Evolutionary conservation across 2,888 invertebrate genomes (phyloP), one percentile per base, ranked within the genome.

Genomic region (Yponomeuta malinellus): DNA sequence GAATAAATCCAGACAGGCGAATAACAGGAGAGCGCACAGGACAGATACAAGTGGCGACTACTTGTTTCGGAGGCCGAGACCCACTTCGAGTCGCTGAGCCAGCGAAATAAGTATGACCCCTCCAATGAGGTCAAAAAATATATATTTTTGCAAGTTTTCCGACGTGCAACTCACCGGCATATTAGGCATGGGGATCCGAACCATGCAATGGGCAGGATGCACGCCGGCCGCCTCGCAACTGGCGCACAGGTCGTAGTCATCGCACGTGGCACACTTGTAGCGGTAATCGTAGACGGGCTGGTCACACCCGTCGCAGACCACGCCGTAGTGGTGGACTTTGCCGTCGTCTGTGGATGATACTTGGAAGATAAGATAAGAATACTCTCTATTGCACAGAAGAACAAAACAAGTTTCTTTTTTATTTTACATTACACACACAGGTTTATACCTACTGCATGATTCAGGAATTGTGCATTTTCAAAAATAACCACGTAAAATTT

Each of bases 221-320:
- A 92, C 78, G 37, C 94, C 93, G 8, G 93, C 89, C 0, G 88
- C 83, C 83, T 97, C 97, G 81, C 98, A 98, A 2, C 81, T 81
- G n/a, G 91, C 84, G 83, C 98, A 98, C 71, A 98, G 92, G 84
- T 98, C 98, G 82, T 89, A 98, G 82, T 98, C 95, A 0, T 93
- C 87, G 77, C 98, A 98, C 71, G 94, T 92, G 29, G 96, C 86
- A 80, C 98, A 98, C 85, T 97, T 98, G 93, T 96, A 98, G 15
- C 98, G 95, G 76, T 94, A 95, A 0, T 97, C 98, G n/a, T 86
- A 76, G 8, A 98, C 92, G 0, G 87, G 79, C 0, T 84, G 80
- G 0, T 95, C 91, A 79, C 98, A 98, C 0, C 87, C 92, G 82
- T 98, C 97, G 80, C 98, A 98, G 6, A 91, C 79, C 0, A 98